Evolutionary conservation across 2,888 invertebrate species (phyloP).

Genomic region (Hirtodrosophila trivittata): DNA sequence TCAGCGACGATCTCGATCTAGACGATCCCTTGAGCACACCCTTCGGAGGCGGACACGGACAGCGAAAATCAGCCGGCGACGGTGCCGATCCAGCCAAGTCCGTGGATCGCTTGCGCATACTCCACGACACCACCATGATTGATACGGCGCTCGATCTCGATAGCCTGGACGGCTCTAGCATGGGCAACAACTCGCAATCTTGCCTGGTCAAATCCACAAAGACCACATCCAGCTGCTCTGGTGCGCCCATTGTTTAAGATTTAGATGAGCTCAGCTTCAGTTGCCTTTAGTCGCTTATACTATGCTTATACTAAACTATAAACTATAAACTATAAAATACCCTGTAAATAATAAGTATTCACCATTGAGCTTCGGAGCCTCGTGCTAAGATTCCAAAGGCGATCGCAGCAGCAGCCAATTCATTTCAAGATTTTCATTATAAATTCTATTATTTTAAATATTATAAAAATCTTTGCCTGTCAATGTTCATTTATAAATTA

Average conservation of each 20-base stretch:
- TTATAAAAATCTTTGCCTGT: conserved; percentile 26
- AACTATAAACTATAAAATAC: conserved; percentile 1
- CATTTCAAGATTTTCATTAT: background rate
- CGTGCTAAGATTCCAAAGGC: conserved; percentile 8
- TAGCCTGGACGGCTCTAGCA: conserved; percentile 90
- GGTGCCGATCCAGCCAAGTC: conserved; percentile 79
- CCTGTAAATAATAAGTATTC: too few relatives aligned
- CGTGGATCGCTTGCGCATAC: conserved; percentile 89
- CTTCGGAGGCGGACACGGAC: conserved; percentile 55
- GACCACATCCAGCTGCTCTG: conserved; percentile 20
- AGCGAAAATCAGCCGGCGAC: conserved; percentile 49
- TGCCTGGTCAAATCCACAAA: conserved; percentile 86
- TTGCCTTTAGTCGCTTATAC: conserved; percentile 7
- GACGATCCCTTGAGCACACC: conserved; percentile 84
- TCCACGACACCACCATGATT: conserved; percentile 95
- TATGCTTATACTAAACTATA: conserved; percentile 47
- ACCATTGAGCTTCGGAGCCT: conserved; percentile 1
- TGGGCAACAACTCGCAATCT: conserved; percentile 88
- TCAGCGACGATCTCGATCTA: conserved; percentile 83
- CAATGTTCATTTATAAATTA: conserved; percentile 1
- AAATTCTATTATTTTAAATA: conserved; percentile 10
- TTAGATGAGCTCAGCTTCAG: background rate
- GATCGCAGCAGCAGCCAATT: conserved; percentile 3
- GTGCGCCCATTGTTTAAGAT: conserved; percentile 63
- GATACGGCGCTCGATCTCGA: conserved; percentile 95